Evolutionary conservation across 2,797 vertebrate species (phyloP), one percentile per base, ranked within the genome.

Genomic region (Phoxinus dragarum): DNA sequence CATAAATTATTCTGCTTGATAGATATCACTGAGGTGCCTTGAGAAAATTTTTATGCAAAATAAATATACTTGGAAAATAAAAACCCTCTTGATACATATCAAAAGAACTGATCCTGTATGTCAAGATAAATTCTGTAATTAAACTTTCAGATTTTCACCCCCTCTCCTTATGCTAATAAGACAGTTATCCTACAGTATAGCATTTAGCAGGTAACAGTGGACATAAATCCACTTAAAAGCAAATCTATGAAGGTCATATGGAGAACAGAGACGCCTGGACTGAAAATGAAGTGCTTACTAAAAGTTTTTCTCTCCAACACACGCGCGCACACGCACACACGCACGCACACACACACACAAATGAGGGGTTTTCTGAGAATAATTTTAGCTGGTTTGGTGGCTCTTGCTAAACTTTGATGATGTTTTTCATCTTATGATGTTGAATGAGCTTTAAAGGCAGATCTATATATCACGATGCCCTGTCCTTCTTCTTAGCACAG

Each of bases 401-500:
- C 82, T 52, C 36, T 59, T 7, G 12, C 10, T 75, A 44, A 14
- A 78, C 69, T 87, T 85, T 85, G 76, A 80, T 75, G 27, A 66
- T 64, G 42, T 64, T 79, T 74, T 84, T 75, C 44, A 80, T 34
- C 38, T 52, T 68, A 34, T 74, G 61, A 76, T 80, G 76, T 73
- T 79, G 77, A 78, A 84, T 72, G 73, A 79, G 68, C 36, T 75
- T 14, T 76, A 80, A 80, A 66, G 72, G 38, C 71, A 71, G 68
- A 82, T 66, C 82, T 88, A 56, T 80, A 85, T 67, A 82, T 59
- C 66, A 49, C 17, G 34, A 56, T 80, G 67, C 80, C 47, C 81
- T 66, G 59, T 69, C 76, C n/a, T 61, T 49, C 73, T 44, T 83
- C 84, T 82, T 31, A 87, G 47, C 44, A 49, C 8, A 31, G 34